Evolutionary conservation across 2,888 invertebrate genomes (phyloP), one percentile per base, ranked within the genome.

Genomic region (Drosophila mulleri): DNA sequence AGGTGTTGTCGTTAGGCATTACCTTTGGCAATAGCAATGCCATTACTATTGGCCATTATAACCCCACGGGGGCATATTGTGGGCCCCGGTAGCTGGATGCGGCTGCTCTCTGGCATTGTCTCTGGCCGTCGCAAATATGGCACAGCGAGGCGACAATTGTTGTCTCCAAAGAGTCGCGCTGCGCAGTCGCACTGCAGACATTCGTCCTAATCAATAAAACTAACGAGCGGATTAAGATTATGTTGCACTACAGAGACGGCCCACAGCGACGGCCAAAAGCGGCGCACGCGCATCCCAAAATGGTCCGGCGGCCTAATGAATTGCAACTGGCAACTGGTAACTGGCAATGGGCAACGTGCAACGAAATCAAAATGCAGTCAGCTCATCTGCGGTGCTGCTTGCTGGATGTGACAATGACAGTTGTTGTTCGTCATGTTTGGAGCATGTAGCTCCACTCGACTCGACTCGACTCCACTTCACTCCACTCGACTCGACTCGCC

Each of bases 141-240:
- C 83, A 88, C 85, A 87, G 74, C 77, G 75, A 90, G 90, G 90
- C 90, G 90, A 90, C 90, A 90, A 90, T 91, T 90, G 90, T 89
- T 84, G 90, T 90, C 87, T 88, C 90, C 90, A 69, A 84, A 80
- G 85, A 85, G 88, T 86, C 88, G 86, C 80, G 48, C 71, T 64
- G 29, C 29, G 56, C 35, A 6, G 52, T 41, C 44, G 48, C 52
- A 8, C 29, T 8, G 29, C 29, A 29, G 78, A 86, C 89, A 79
- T 75, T 83, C 78, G 84, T 88, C 74, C 83, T 85, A 85, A 89
- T 83, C 89, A 87, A 87, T 89, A 89, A 87, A 87, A 88, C 83
- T 87, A 87, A 87, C 89, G 83, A 87, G 87, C 89, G 89, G 87
- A 87, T 87, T 87, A 87, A 88, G 87, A 87, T 87, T 89, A 89